Evolutionary conservation across 30 jellyfish, hydroid and myxozoan species (phyloP).

Genomic region (Aurelia sp.): DNA sequence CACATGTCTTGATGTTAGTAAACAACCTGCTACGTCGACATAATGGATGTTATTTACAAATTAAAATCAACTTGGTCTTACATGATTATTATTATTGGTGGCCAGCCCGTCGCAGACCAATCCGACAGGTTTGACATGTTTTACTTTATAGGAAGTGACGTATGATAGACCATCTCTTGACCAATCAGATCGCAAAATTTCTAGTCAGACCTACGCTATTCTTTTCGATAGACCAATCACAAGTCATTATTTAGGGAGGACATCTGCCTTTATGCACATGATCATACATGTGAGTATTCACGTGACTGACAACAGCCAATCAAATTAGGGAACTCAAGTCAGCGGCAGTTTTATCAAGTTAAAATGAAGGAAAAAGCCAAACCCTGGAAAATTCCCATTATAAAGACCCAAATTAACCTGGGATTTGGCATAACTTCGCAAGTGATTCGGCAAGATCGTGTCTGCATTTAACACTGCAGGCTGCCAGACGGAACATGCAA

Average conservation of each 20-base stretch:
- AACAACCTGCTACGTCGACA: neutral
- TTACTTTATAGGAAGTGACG: slow-evolving; percentile 80
- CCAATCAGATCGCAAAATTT: slow-evolving; percentile 37
- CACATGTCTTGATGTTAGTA: neutral
- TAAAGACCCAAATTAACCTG: neutral
- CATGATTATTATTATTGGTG: neutral
- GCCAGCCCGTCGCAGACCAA: slow-evolving; percentile 74
- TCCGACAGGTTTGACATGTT: slow-evolving; percentile 77
- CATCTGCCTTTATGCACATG: slow-evolving; percentile 17
- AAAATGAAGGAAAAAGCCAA: neutral
- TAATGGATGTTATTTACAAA: slow-evolving; percentile 4
- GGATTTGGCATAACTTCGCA: no score
- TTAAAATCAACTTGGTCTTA: neutral
- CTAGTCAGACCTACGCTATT: slow-evolving; percentile 24
- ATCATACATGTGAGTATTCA: neutral
- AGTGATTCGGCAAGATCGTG: neutral
- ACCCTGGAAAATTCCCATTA: slow-evolving; percentile 54
- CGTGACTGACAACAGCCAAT: slow-evolving; percentile 4
- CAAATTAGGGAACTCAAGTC: neutral
- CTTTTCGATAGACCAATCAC: slow-evolving; percentile 30
- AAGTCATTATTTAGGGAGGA: neutral
- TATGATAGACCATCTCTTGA: slow-evolving; percentile 42
- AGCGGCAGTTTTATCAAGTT: neutral
- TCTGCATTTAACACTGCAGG: neutral
- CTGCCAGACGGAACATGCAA: neutral